A percentile compares a stretch with the other conserved stretches of the same genome.
Evolutionary conservation across 2,797 vertebrate species (phyloP).

Genomic region (Anas georgica): DNA sequence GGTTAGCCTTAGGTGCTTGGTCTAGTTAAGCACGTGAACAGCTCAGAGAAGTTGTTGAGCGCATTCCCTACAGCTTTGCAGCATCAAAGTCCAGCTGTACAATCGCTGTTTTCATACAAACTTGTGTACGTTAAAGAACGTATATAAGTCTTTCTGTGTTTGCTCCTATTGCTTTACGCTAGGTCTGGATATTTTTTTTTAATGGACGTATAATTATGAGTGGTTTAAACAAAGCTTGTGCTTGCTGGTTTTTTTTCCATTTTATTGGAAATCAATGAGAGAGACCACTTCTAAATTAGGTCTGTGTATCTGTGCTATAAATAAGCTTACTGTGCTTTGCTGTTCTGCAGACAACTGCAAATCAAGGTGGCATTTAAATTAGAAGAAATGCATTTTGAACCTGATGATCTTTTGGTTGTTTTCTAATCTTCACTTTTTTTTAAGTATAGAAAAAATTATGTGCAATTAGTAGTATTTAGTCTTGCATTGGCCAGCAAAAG

Average conservation of each 20-base stretch:
- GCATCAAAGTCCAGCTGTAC: not conserved
- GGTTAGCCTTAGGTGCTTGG: not conserved
- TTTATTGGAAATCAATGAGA: conserved; percentile 65
- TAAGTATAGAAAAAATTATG: not conserved
- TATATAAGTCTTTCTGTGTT: not conserved
- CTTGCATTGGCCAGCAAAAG: not conserved
- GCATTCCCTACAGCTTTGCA: not conserved
- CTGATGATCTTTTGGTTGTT: not conserved
- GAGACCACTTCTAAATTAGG: conserved; percentile 45
- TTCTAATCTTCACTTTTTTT: not conserved
- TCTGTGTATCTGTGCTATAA: conserved; percentile 34
- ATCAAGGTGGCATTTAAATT: not conserved
- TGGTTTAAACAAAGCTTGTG: not conserved
- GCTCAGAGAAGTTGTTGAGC: not conserved
- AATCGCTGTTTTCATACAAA: not conserved
- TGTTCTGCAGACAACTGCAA: not conserved
- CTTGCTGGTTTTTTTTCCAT: not conserved
- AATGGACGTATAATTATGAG: not conserved
- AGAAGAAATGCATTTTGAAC: not conserved
- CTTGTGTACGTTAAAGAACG: not conserved
- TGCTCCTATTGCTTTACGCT: not conserved
- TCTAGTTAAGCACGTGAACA: not conserved
- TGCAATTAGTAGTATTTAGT: not conserved
- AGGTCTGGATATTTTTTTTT: not conserved
- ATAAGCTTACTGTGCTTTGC: conserved; percentile 26